These are phyloP conservation scores for Eolophus roseicapilla DNA, from an alignment of 2,113 vertebrate species.

Conservation along the genomic window DNA sequence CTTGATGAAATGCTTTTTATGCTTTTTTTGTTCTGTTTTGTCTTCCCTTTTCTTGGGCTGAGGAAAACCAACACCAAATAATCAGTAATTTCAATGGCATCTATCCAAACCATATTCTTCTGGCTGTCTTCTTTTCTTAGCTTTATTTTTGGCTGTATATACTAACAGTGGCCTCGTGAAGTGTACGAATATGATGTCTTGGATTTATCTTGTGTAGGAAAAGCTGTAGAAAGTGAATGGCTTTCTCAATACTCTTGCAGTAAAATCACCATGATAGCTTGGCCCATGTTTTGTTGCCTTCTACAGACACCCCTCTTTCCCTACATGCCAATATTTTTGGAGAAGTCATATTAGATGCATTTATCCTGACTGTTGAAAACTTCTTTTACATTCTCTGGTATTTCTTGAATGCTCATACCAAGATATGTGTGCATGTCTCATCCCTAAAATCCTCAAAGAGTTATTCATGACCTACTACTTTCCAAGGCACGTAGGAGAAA, in stretches of 20 bases:
- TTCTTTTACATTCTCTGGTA: not conserved
- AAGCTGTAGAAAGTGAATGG: not conserved
- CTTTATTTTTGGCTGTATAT: not conserved
- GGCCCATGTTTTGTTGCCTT: not conserved
- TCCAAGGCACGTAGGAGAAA: conserved; percentile 37
- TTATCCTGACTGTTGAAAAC: not conserved
- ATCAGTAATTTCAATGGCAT: not conserved
- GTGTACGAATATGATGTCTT: not conserved
- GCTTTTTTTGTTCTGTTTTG: not conserved
- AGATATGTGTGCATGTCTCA: accelerated
- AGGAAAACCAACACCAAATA: not conserved
- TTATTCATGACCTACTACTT: conserved; percentile 30
- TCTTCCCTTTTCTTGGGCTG: not conserved
- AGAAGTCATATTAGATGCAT: not conserved
- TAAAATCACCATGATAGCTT: not conserved
- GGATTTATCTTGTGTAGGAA: not conserved
- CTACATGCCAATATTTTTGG: not conserved
- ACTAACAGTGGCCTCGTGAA: not conserved
- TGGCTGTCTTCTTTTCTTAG: not conserved
- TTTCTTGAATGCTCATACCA: not conserved
- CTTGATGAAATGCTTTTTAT: not conserved
- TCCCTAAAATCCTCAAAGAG: not conserved
- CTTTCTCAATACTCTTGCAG: not conserved
- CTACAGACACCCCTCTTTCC: not conserved
- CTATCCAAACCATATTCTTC: not conserved